Evolutionary conservation across 2,888 invertebrate genomes (phyloP).

Genomic region (Protodeltote pygarga): DNA sequence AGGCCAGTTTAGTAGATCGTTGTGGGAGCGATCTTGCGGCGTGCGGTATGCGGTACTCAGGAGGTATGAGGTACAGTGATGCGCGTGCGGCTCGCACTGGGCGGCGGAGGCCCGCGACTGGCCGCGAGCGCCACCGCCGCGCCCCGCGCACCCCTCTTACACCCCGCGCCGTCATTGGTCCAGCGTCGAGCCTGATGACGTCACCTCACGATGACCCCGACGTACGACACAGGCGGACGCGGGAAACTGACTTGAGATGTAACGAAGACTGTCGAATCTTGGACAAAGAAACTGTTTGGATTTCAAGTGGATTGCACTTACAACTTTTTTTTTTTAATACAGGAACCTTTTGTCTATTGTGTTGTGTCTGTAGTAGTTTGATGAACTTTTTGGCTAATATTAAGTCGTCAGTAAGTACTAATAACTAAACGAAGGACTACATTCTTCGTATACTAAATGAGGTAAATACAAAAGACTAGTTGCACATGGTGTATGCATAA

Average conservation of each 20-base stretch:
- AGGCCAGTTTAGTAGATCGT: conserved; percentile 48
- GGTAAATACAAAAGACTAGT: too few species aligned
- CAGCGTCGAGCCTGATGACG: conserved; percentile 74
- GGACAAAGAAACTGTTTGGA: conserved; percentile 3
- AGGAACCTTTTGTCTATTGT: too few species aligned
- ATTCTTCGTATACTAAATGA: too few species aligned
- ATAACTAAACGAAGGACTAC: too few species aligned
- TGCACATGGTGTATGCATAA: too few species aligned
- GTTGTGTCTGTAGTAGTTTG: too few species aligned
- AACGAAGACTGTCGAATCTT: conserved; percentile 22
- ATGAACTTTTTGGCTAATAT: too few species aligned
- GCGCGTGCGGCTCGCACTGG: conserved; percentile 70
- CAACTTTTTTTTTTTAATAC: too few species aligned
- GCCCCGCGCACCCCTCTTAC: conserved; percentile 49
- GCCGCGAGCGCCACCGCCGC: conserved; percentile 63
- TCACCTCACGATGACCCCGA: conserved; percentile 66
- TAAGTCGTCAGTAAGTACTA: too few species aligned
- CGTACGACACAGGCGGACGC: conserved; percentile 44
- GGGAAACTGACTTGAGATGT: conserved; percentile 12
- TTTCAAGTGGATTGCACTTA: neutral
- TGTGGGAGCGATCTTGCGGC: conserved; percentile 76
- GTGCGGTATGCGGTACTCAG: conserved; percentile 60
- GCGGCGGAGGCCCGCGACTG: conserved; percentile 73
- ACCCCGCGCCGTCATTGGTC: conserved; percentile 62
- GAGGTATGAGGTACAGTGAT: conserved; percentile 49